Percentiles rank a stretch among this genome's conserved stretches.
phyloP scores from a whole-genome alignment of 2,797 vertebrate genomes.

The Macropus fuliginosus region DNA sequence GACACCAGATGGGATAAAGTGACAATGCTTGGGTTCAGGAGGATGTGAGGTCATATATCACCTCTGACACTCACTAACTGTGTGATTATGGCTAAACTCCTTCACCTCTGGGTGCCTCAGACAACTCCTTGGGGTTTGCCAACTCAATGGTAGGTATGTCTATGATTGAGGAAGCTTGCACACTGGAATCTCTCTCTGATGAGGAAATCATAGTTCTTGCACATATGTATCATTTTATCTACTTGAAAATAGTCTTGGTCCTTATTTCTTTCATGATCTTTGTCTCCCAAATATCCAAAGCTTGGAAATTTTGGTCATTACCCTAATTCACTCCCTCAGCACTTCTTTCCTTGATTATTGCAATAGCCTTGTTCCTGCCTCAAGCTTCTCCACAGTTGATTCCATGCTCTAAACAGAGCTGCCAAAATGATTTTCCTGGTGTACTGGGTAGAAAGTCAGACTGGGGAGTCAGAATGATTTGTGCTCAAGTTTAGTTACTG shows the following conservation, averaged over 20 bases:
- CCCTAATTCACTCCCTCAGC: background rate
- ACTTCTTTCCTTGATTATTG: background rate
- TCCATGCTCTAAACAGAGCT: background rate
- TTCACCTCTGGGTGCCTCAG: background rate
- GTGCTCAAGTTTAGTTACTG: background rate
- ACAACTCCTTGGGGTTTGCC: background rate
- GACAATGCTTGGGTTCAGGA: background rate
- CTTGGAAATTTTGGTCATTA: background rate
- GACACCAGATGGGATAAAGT: background rate
- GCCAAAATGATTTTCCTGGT: background rate
- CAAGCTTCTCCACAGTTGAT: background rate
- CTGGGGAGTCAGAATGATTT: background rate
- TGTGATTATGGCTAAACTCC: background rate
- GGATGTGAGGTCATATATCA: background rate
- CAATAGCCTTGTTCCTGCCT: background rate
- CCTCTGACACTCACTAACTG: background rate
- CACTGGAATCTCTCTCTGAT: background rate
- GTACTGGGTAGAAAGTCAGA: background rate
- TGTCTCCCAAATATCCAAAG: background rate
- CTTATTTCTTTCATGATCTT: background rate
- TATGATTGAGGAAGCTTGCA: background rate
- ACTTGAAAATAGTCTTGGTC: background rate
- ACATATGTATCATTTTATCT: background rate
- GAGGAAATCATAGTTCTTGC: background rate
- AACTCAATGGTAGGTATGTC: background rate